Percentiles rank a stretch among this genome's conserved stretches.
These are phyloP conservation scores for Camarhynchus parvulus DNA, from an alignment of 2,113 vertebrate species.

Conservation along the genomic window DNA sequence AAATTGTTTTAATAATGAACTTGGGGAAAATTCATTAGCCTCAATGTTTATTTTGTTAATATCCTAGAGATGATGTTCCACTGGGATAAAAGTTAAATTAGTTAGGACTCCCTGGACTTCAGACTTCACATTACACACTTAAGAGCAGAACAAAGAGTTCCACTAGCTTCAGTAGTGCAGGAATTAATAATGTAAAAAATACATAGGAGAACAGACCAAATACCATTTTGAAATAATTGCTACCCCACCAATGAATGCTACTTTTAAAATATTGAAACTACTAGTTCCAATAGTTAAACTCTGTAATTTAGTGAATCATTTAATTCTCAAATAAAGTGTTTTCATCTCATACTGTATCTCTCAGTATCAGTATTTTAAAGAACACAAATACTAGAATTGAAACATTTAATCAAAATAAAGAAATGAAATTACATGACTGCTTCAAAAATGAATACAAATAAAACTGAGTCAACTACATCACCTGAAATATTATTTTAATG, in stretches of 20 bases:
- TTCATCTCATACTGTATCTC: neutral
- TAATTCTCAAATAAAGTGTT: neutral
- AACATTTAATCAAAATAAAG: neutral
- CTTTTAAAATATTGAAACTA: neutral
- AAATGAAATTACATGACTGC: neutral
- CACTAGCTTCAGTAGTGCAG: neutral
- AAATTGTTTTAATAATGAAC: conserved; percentile 41
- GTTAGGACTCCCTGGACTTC: neutral
- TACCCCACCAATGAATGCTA: neutral
- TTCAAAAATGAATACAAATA: neutral
- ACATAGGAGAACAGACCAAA: neutral
- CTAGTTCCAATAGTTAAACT: neutral
- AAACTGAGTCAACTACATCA: neutral
- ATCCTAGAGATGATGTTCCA: neutral
- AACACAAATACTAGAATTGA: neutral
- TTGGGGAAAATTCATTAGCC: conserved; percentile 25
- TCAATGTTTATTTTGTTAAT: conserved; percentile 33
- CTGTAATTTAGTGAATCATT: neutral
- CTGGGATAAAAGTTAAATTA: neutral
- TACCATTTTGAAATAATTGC: neutral
- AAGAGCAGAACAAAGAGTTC: neutral
- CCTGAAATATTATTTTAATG: neutral
- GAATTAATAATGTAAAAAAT: neutral
- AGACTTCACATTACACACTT: neutral
- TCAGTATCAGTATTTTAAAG: neutral